Base-by-base conservation (phyloP, 2,113 vertebrate species). In the Lates calcarifer region DNA sequence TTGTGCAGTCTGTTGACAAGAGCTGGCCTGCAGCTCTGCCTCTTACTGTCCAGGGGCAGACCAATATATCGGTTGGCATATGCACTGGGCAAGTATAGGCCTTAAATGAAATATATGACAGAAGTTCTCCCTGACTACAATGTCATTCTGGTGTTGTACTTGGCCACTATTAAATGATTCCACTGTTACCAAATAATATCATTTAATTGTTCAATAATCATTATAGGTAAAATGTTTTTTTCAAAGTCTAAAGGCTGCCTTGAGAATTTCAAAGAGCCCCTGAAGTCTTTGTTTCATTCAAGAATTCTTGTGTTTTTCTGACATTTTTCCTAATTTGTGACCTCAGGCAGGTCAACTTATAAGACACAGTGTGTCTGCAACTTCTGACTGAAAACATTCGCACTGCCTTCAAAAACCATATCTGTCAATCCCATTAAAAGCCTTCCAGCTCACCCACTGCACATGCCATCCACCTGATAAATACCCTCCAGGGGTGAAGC, bases 11-110 rank as follows among this genome's bases (percentile, higher is more conserved):
- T 70, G 73, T 55, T 72, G 85, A 70, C 66, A 81, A 63, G 76
- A 51, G 64, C 77, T 80, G 84, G 80, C 77, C 84, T 35, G 73
- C 69, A 73, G 82, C 82, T 80, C 84, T 62, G 65, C 51, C 76
- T 85, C 37, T 69, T 60, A 62, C 65, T 33, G 68, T 85, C 82
- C 51, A 31, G 66, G 71, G 68, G 79, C 66, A 62, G 68, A 63
- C 47, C 31, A 11, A 85, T 84, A 35, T 62, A 79, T 82, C 86
- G 80, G 86, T 10, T 29, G 60, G 62, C 47, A 55, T 64, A 69
- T 55, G 60, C 28, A 56, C 41, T 66, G 57, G 31, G 58, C 58
- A 68, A 62, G 33, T 31, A 37, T 7, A 24, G 67, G n/a, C 47
- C 35, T 72, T 71, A 63, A 67, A 77, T 80, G 79, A 62, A 76